Percentiles rank a stretch among this genome's conserved stretches.
Conservation (phyloP, 1,140 invertebrate genomes). For the Caenorhabditis remanei region DNA sequence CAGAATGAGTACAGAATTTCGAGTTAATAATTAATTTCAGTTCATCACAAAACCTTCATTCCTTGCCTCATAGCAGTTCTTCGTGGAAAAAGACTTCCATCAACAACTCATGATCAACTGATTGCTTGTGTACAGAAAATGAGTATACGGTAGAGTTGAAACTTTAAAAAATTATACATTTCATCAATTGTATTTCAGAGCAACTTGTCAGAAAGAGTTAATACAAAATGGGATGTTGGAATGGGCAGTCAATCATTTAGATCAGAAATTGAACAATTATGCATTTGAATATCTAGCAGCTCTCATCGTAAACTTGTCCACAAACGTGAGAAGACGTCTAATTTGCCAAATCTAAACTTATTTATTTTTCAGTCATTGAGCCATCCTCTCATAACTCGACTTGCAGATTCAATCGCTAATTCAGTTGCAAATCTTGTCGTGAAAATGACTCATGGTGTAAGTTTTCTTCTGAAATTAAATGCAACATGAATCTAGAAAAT, state of each 20-base stretch:
- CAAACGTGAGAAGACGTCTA: conserved; percentile 14
- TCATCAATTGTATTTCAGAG: background rate
- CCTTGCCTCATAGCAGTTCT: conserved; percentile 54
- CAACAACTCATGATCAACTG: conserved; percentile 57
- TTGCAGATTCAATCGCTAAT: conserved; percentile 57
- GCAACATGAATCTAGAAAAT: too few species aligned
- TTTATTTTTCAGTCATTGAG: conserved; percentile 43
- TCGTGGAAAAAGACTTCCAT: conserved; percentile 50
- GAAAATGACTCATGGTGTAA: conserved; percentile 18
- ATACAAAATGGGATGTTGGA: conserved; percentile 60
- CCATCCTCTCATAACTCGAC: conserved; percentile 45
- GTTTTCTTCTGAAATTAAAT: background rate
- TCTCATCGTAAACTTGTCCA: conserved; percentile 46
- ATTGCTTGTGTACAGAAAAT: conserved; percentile 61
- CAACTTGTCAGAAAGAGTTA: conserved; percentile 56
- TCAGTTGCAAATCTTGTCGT: conserved; percentile 46
- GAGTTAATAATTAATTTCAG: conserved; percentile 29
- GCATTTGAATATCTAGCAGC: conserved; percentile 59
- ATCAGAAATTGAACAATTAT: conserved; percentile 41
- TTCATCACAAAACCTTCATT: conserved; percentile 55
- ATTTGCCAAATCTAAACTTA: background rate
- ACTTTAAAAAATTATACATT: too few species aligned
- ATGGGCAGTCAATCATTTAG: conserved; percentile 58
- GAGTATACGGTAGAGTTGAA: background rate
- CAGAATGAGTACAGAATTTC: background rate